These are phyloP conservation scores for Onychomys torridus DNA, from an alignment of 2,797 vertebrate genomes.

Conservation along the genomic window DNA sequence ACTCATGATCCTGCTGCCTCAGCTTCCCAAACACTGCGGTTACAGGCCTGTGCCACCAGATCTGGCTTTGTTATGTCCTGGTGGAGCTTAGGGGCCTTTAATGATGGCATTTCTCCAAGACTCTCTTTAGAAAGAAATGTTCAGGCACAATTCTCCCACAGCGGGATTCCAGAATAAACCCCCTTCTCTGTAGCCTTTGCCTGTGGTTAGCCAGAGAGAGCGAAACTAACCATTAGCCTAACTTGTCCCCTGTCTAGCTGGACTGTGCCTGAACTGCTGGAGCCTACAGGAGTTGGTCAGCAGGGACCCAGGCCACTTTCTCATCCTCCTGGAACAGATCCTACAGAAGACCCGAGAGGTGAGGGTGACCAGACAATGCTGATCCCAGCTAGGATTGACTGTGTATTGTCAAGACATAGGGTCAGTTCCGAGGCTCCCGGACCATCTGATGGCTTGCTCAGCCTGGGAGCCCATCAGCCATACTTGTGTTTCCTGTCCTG, in stretches of 20 bases:
- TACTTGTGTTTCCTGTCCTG: background rate
- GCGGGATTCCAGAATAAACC: background rate
- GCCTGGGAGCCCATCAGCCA: accelerated
- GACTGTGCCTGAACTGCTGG: constrained; percentile 98
- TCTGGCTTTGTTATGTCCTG: background rate
- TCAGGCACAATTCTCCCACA: background rate
- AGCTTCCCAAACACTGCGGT: background rate
- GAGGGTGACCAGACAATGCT: constrained; percentile 2
- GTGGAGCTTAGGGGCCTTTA: background rate
- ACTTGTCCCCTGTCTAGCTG: constrained; percentile 86
- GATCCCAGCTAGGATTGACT: background rate
- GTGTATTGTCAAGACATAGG: accelerated
- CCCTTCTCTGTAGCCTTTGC: background rate
- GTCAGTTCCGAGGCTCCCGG: background rate
- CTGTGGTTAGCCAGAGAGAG: background rate
- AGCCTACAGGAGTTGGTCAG: constrained; percentile 97
- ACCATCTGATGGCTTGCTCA: background rate
- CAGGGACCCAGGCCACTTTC: constrained; percentile 94
- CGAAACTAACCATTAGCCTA: background rate
- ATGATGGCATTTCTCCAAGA: background rate
- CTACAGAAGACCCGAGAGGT: constrained; percentile 95
- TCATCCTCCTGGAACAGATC: constrained; percentile 97
- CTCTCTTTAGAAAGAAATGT: background rate
- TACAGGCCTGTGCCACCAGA: background rate
- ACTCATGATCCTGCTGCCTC: background rate